Evolutionary conservation across 2,888 invertebrate species (phyloP), one percentile per base, ranked within the genome.

Genomic region (Ectemnius continuus): DNA sequence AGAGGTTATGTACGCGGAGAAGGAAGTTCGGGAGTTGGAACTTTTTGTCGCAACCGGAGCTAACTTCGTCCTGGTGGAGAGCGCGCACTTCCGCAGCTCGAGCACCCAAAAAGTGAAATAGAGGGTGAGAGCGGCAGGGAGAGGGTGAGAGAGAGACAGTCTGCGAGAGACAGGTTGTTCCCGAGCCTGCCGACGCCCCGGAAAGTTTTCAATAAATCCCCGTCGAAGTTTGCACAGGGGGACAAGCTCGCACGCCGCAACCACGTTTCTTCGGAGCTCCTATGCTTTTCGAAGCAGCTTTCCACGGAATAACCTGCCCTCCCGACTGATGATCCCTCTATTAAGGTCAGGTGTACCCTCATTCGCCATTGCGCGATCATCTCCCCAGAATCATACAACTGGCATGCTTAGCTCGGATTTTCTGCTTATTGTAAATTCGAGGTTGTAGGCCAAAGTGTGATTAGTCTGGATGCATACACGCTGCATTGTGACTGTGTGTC

Each of bases 161-260:
- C 36, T 36, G 36, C 8, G 61, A 16, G 45, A 20, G 59, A 62
- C 61, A 61, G 68, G 58, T 60, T 16, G 13, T 18, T 36, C 36
- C 28, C 70, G 48, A 62, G 36, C 36, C 59, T 20, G 52, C 47
- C 26, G n/a, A 48, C 28, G 16, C 18, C 46, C n/a, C 20, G 14
- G 71, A 80, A 83, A 80, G 72, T 83, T 82, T 78, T 78, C 78
- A 80, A 84, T 83, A 80, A 84, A 81, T 82, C 77, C 74, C 75
- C 74, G 67, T 66, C 62, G 62, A 80, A 83, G 73, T 83, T 36
- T 16, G 13, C 36, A 4, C 1, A 0, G 14, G 13, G 28, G 5
- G 2, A 4, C 18, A 52, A 45, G 47, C 26, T 13, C 16, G 18
- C 26, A 20, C n/a, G 52, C 28, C 14, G 26, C 26, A 52, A 8